phyloP scores from a whole-genome alignment of 2,888 invertebrate species.

The Drosophila picticornis region DNA sequence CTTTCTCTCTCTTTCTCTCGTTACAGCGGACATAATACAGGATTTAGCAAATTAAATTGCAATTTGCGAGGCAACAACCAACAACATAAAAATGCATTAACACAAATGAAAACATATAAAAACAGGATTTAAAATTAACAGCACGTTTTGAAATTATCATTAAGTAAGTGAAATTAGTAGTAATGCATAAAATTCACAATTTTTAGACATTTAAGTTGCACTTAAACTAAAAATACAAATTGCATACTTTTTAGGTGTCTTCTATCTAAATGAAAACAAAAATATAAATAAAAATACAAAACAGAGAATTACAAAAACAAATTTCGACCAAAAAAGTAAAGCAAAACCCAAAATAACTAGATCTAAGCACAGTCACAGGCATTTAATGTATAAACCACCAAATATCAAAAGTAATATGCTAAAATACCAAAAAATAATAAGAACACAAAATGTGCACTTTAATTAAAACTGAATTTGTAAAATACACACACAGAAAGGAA shows the following conservation, averaged over 20 bases:
- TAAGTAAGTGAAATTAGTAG: conserved; percentile 67
- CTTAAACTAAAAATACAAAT: conserved; percentile 27
- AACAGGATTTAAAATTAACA: conserved; percentile 37
- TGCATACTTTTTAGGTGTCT: conserved; percentile 39
- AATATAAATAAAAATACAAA: conserved; percentile 10
- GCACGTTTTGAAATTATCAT: conserved; percentile 66
- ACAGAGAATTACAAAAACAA: conserved; percentile 18
- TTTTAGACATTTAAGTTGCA: conserved; percentile 54
- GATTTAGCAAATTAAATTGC: conserved; percentile 82
- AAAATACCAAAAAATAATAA: conserved; percentile 7
- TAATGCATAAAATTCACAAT: conserved; percentile 32
- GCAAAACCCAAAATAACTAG: conserved; percentile 32
- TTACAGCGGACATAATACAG: conserved; percentile 82
- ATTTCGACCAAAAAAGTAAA: conserved; percentile 65
- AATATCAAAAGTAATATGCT: conserved; percentile 10
- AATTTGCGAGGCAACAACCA: conserved; percentile 50
- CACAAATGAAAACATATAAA: conserved; percentile 19
- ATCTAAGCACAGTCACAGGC: conserved; percentile 30
- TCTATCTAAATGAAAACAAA: conserved; percentile 15
- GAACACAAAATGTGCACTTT: conserved; percentile 15
- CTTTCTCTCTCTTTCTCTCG: conserved; percentile 24
- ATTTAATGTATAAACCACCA: conserved; percentile 37
- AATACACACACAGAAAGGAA: conserved; percentile 1
- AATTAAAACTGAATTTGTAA: conserved; percentile 25
- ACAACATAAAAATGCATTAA: conserved; percentile 24